Conservation (phyloP, 1,140 invertebrate genomes). For the Neotoxoptera formosana region DNA sequence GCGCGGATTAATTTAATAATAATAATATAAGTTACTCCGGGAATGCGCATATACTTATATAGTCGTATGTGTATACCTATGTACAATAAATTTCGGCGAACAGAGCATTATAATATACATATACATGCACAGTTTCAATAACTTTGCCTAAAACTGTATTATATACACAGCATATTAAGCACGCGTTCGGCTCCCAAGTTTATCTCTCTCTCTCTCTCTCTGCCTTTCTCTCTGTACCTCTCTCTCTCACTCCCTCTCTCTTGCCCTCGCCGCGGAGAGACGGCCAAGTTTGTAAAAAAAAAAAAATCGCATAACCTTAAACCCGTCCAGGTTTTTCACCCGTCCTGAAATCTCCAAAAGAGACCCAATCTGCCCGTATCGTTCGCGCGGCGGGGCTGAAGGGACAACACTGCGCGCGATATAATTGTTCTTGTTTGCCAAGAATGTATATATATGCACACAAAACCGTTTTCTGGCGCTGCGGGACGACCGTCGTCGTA, state of each 20-base stretch:
- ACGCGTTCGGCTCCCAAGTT: background rate
- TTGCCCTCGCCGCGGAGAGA: background rate
- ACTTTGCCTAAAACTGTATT: conserved; percentile 37
- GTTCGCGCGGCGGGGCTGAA: background rate
- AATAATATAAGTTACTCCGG: conserved; percentile 1
- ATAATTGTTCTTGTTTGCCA: conserved; percentile 11
- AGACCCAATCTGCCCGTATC: background rate
- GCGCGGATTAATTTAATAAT: background rate
- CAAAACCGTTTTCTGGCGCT: conserved; percentile 23
- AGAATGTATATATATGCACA: background rate
- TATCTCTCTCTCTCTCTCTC: background rate
- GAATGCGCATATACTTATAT: background rate
- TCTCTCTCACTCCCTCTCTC: background rate
- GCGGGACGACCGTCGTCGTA: background rate
- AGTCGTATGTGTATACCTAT: background rate
- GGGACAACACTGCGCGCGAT: background rate
- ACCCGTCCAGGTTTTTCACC: background rate
- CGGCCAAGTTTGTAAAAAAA: conserved; percentile 6
- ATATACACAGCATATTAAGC: background rate
- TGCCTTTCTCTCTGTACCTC: background rate
- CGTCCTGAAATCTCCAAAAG: conserved; percentile 4
- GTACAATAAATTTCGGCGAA: background rate
- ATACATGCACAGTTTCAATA: conserved; percentile 6
- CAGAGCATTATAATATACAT: background rate
- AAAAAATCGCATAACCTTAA: background rate